Conservation (phyloP, 2,797 vertebrate species). For the Falco novaeseelandiae region DNA sequence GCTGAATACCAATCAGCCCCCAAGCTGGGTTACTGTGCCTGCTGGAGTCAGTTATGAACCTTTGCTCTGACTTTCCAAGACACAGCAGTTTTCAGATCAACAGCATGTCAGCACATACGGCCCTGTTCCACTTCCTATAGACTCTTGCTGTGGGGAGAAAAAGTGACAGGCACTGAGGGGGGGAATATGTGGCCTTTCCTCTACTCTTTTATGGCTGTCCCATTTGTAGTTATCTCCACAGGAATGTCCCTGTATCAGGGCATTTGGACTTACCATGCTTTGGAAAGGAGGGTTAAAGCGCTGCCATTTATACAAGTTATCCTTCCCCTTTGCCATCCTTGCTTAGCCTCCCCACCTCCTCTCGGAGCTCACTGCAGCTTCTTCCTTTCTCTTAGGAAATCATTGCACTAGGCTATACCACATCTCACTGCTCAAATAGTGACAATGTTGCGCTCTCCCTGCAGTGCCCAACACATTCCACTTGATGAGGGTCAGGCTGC, state of each 20-base stretch:
- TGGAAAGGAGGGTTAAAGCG: neutral
- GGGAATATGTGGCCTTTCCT: neutral
- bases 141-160: neutral
- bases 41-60: constrained; percentile 48
- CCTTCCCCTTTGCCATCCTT: neutral
- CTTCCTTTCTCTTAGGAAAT: neutral
- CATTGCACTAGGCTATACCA: neutral
- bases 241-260: neutral
- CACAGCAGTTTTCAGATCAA: neutral
- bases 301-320: neutral
- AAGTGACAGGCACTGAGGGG: neutral
- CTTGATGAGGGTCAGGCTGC: neutral
- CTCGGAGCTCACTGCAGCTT: neutral
- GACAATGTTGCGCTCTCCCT: neutral
- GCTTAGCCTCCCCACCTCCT: neutral
- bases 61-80: constrained; percentile 31
- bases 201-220: neutral
- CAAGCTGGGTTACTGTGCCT: neutral
- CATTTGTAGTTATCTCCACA: neutral
- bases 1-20: constrained; percentile 66
- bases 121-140: neutral
- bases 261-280: neutral
- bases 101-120: neutral
- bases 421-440: neutral
- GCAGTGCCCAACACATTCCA: neutral